A percentile compares a stretch with the other conserved stretches of the same genome.
Conservation (phyloP, 2,797 vertebrate species). For the Dromococcyx pavoninus region DNA sequence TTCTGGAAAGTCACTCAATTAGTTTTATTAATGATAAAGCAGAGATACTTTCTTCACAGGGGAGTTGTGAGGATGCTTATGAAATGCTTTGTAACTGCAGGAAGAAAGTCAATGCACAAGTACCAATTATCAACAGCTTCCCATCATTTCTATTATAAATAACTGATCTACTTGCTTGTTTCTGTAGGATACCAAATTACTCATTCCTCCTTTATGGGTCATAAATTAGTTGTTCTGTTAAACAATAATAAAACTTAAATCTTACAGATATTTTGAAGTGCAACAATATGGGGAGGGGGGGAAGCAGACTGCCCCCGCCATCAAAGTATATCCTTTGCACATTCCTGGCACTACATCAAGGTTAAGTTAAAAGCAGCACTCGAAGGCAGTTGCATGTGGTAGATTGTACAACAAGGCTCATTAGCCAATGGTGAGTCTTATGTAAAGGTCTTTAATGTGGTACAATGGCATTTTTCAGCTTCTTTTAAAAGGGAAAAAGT, state of each 20-base stretch:
- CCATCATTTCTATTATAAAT: neutral
- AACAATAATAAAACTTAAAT: constrained; percentile 22
- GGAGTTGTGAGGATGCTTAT: neutral
- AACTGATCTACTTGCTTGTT: constrained; percentile 8
- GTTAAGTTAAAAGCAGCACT: constrained; percentile 77
- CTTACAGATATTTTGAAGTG: neutral
- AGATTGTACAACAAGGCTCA: constrained; percentile 79
- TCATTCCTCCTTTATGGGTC: neutral
- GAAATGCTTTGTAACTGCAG: neutral
- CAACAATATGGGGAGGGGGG: neutral
- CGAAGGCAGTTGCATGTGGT: constrained; percentile 73
- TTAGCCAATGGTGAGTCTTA: constrained; percentile 84
- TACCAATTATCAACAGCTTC: neutral
- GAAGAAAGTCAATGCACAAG: neutral
- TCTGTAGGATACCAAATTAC: neutral
- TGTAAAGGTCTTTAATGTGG: constrained; percentile 82
- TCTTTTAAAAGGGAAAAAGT: constrained; percentile 84
- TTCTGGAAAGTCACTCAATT: constrained; percentile 4
- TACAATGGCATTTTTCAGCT: constrained; percentile 78
- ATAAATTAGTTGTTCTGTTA: neutral
- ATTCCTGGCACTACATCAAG: constrained; percentile 88
- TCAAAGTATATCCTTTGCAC: constrained; percentile 71
- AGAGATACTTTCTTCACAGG: neutral
- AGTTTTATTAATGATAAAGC: neutral
- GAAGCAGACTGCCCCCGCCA: neutral